phyloP scores from a whole-genome alignment of 2,113 vertebrate genomes.

The Corythoichthys haematopterus region DNA sequence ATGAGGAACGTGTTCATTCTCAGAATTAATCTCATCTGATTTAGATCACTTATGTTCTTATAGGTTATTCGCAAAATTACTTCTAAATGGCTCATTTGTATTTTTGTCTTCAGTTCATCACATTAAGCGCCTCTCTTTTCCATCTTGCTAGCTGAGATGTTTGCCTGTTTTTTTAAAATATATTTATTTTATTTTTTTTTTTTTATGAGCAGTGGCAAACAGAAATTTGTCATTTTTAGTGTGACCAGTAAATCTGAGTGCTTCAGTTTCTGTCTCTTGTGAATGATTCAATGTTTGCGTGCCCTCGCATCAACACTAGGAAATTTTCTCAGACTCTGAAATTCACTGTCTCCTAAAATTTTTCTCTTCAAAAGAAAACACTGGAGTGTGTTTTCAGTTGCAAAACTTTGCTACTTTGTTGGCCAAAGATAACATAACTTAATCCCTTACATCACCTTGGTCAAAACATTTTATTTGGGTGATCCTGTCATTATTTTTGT shows the following conservation, averaged over 20 bases:
- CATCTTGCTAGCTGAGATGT: neutral
- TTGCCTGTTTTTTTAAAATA: neutral
- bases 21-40: neutral
- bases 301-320: neutral
- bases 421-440: too few relatives aligned
- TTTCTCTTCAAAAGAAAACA: neutral
- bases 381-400: neutral
- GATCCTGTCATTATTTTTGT: too few relatives aligned
- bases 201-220: too few relatives aligned
- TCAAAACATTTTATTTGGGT: too few relatives aligned
- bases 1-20: neutral
- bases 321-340: neutral
- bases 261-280: neutral
- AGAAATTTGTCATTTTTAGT: neutral
- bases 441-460: too few relatives aligned
- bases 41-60: neutral
- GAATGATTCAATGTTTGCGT: conserved; percentile 1
- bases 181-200: too few relatives aligned
- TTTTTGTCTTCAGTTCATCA: neutral
- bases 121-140: neutral
- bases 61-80: neutral
- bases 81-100: neutral
- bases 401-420: neutral
- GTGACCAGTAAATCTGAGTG: neutral
- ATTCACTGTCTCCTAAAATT: neutral